Conservation (phyloP, 1,140 invertebrate species). For the Melanaphis sacchari region DNA sequence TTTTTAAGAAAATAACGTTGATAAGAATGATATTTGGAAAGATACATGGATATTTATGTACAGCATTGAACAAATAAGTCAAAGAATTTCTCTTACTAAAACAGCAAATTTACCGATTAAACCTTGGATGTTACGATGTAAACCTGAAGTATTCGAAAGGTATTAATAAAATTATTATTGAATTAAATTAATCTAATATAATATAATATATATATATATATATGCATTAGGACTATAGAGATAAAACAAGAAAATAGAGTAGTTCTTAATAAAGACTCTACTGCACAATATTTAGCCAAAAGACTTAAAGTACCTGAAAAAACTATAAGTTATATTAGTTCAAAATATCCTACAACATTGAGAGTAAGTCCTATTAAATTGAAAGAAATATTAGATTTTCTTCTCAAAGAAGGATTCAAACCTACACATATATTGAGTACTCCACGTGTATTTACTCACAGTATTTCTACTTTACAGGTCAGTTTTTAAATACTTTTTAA, state of each 20-base stretch:
- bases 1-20: constrained; percentile 40
- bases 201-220: too few species aligned
- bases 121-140: constrained; percentile 49
- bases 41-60: constrained; percentile 45
- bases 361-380: constrained; percentile 46
- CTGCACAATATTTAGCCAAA: constrained; percentile 48
- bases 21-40: constrained; percentile 40
- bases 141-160: constrained; percentile 21
- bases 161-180: not conserved
- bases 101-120: not conserved
- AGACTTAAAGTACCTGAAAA: constrained; percentile 25
- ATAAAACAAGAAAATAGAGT: constrained; percentile 33
- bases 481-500: not conserved
- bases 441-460: constrained; percentile 46
- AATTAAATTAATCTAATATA: not conserved
- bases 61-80: not conserved
- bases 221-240: not conserved
- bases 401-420: constrained; percentile 24
- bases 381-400: constrained; percentile 41
- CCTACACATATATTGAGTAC: not conserved
- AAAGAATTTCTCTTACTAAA: not conserved
- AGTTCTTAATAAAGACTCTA: constrained; percentile 25
- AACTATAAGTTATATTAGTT: not conserved
- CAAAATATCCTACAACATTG: constrained; percentile 48
- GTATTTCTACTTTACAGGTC: constrained; percentile 45